Evolutionary conservation across 2,888 invertebrate genomes (phyloP).

Genomic region (Macrophya annulata): DNA sequence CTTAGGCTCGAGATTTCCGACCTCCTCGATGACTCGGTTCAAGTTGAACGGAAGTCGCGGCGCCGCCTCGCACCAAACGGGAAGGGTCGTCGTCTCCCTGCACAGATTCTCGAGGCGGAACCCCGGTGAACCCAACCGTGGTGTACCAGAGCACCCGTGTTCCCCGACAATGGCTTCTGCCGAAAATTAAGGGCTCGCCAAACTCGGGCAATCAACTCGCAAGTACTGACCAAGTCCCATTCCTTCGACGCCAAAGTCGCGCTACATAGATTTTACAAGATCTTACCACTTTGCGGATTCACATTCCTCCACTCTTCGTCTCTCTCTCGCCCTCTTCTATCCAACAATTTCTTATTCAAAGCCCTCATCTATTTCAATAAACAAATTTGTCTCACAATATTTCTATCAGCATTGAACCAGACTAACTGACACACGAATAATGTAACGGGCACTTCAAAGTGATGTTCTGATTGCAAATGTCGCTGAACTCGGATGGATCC

Average conservation of each 20-base stretch:
- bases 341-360: neutral
- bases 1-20: slow-evolving; percentile 52
- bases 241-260: slow-evolving; percentile 50
- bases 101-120: slow-evolving; percentile 31
- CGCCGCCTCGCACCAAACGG: neutral
- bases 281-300: slow-evolving; percentile 40
- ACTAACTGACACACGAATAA: neutral
- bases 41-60: slow-evolving; percentile 42
- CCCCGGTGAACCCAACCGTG: slow-evolving; percentile 39
- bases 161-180: slow-evolving; percentile 39
- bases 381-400: neutral
- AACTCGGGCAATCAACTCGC: slow-evolving; percentile 55
- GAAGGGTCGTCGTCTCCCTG: neutral
- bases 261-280: slow-evolving; percentile 52
- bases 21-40: slow-evolving; percentile 38
- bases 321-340: neutral
- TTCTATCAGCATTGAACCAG: neutral
- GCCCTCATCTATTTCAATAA: neutral
- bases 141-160: slow-evolving; percentile 31
- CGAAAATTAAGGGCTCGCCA: slow-evolving; percentile 53
- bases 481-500: neutral
- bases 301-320: neutral
- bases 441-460: neutral
- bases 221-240: slow-evolving; percentile 56
- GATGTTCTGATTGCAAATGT: neutral